Evolutionary conservation across 1,140 invertebrate species (phyloP).

Genomic region (Rhopalosiphum maidis): DNA sequence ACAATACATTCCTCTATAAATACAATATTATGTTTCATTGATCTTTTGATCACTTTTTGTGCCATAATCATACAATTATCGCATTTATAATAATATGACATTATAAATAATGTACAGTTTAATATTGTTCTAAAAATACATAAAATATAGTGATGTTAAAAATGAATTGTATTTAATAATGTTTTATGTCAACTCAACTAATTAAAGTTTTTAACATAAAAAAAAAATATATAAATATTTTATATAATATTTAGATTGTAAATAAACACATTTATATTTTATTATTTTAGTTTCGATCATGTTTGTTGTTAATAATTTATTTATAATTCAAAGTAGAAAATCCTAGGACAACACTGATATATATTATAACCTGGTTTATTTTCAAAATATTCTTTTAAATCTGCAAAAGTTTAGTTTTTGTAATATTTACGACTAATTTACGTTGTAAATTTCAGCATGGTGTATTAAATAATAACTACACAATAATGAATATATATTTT

Average conservation of each 20-base stretch:
- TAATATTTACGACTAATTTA: constrained; percentile 15
- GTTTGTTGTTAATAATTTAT: not conserved
- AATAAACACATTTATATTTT: not conserved
- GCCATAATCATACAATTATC: not conserved
- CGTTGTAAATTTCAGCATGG: not conserved
- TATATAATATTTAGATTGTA: not conserved
- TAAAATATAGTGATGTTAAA: not conserved
- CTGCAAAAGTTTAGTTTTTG: not conserved
- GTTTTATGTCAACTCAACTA: not conserved
- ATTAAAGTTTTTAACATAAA: not conserved
- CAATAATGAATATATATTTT: constrained; percentile 6
- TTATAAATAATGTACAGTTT: not conserved
- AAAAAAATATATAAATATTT: not conserved
- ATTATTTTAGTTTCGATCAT: not conserved
- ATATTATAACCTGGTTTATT: not conserved
- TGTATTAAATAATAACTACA: not conserved
- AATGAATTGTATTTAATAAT: not conserved
- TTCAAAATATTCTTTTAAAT: not conserved
- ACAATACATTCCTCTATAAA: no score
- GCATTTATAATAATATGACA: not conserved
- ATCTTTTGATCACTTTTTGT: not conserved
- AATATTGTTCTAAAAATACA: not conserved
- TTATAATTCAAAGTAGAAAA: not conserved
- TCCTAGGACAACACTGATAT: not conserved
- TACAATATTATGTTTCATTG: not conserved